Evolutionary conservation across 2,888 invertebrate species (phyloP).

Genomic region (Flexamia atlantica): DNA sequence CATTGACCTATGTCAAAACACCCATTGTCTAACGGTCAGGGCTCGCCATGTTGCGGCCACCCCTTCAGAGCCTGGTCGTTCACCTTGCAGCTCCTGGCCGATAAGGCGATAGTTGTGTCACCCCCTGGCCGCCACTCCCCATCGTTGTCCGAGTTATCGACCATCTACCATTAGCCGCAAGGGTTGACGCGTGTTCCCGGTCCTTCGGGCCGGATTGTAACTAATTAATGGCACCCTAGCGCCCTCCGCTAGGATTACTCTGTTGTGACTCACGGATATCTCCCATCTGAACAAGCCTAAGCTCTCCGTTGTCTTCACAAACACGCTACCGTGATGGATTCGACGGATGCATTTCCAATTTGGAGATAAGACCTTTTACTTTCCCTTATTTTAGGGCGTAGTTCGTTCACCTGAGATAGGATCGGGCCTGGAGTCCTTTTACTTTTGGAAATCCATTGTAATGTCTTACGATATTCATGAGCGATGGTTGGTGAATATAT

Average conservation of each 20-base stretch:
- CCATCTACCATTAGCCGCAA: slow-evolving; percentile 53
- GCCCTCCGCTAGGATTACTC: slow-evolving; percentile 43
- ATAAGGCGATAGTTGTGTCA: slow-evolving; percentile 22
- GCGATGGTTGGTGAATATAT: slow-evolving; percentile 24
- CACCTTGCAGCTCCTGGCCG: background rate
- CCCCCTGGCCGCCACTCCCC: slow-evolving; percentile 25
- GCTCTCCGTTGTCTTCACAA: slow-evolving; percentile 54
- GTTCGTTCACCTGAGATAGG: slow-evolving; percentile 41
- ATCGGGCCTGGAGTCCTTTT: slow-evolving; percentile 31
- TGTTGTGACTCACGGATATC: slow-evolving; percentile 56
- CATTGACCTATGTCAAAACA: slow-evolving; percentile 31
- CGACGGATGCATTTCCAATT: slow-evolving; percentile 57
- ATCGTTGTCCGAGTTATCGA: slow-evolving; percentile 48
- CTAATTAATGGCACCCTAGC: slow-evolving; percentile 52
- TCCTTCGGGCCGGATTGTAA: slow-evolving; percentile 48
- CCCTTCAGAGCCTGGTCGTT: background rate
- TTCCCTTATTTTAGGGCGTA: slow-evolving; percentile 54
- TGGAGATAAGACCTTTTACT: slow-evolving; percentile 52
- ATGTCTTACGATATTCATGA: slow-evolving; percentile 32
- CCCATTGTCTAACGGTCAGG: slow-evolving; percentile 21
- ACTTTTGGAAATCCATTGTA: slow-evolving; percentile 16
- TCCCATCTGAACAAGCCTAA: slow-evolving; percentile 53
- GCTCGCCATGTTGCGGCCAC: background rate
- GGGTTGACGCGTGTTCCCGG: slow-evolving; percentile 55
- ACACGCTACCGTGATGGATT: slow-evolving; percentile 56